Evolutionary conservation across 2,797 vertebrate genomes (phyloP).

Genomic region (Eremophila alpestris): DNA sequence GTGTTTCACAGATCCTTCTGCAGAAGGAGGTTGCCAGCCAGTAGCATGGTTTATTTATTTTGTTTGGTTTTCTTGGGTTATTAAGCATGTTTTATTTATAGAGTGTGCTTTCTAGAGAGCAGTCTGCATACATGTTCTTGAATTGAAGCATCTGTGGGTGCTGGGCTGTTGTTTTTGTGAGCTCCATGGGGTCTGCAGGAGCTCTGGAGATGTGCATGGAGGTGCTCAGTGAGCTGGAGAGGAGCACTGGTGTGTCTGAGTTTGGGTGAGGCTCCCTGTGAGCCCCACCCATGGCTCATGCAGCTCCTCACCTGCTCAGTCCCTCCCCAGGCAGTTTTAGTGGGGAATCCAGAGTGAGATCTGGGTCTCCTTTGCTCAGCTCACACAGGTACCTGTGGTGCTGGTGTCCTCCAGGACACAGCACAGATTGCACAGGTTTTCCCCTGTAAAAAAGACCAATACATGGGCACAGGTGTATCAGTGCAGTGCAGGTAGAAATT

Average conservation of each 20-base stretch:
- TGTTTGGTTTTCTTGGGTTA: slow-evolving; percentile 48
- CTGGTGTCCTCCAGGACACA: fast-evolving
- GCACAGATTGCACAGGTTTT: background rate
- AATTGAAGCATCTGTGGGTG: background rate
- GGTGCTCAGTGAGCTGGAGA: background rate
- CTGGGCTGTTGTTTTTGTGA: background rate
- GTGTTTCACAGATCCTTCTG: background rate
- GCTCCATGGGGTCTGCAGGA: background rate
- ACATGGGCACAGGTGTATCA: background rate
- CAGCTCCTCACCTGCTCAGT: background rate
- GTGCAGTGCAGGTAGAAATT: background rate
- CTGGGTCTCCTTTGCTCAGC: background rate
- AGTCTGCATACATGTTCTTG: background rate
- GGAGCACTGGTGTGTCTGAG: background rate
- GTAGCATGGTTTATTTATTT: slow-evolving; percentile 54
- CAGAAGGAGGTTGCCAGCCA: background rate
- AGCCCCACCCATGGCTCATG: background rate
- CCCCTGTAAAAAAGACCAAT: background rate
- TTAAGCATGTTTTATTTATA: slow-evolving; percentile 53
- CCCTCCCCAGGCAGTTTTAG: background rate
- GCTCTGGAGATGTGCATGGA: background rate
- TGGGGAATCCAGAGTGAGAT: background rate
- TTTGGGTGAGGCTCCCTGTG: background rate
- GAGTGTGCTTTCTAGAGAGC: slow-evolving; percentile 33
- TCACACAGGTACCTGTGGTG: slow-evolving; percentile 1